Conservation (phyloP, 2,113 vertebrate genomes). For the Lipotes vexillifer region DNA sequence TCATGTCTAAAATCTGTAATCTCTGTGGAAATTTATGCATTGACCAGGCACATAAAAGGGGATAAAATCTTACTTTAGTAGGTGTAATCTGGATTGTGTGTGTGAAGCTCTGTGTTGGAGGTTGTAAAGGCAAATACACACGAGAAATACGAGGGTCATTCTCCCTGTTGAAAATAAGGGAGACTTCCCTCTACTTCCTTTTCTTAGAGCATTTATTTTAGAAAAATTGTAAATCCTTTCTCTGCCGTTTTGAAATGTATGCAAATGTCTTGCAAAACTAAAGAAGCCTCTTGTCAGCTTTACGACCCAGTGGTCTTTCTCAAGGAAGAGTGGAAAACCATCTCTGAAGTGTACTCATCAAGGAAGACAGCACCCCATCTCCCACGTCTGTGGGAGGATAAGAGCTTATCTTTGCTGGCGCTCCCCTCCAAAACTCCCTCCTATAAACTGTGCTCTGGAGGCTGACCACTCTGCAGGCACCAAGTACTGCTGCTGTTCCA, state of each 20-base stretch:
- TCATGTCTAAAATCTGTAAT: neutral
- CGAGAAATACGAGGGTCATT: neutral
- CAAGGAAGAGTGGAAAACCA: neutral
- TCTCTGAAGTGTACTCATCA: neutral
- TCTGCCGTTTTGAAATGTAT: neutral
- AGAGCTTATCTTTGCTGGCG: neutral
- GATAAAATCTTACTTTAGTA: neutral
- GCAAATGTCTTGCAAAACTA: neutral
- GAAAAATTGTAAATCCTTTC: neutral
- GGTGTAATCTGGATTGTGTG: neutral
- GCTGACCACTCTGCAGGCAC: conserved; percentile 76
- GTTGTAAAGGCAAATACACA: neutral
- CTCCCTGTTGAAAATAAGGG: neutral
- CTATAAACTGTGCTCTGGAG: conserved; percentile 73
- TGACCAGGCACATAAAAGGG: neutral
- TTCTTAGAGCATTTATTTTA: neutral
- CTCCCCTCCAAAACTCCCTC: conserved; percentile 53
- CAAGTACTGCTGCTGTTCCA: conserved; percentile 77
- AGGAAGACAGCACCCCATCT: fast-evolving
- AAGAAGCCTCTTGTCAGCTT: neutral
- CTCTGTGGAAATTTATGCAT: neutral
- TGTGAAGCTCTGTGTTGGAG: neutral
- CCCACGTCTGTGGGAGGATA: neutral
- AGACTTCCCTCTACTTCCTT: neutral
- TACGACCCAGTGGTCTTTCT: neutral